Conservation (phyloP, 2,888 invertebrate genomes). For the Pandemis corylana region DNA sequence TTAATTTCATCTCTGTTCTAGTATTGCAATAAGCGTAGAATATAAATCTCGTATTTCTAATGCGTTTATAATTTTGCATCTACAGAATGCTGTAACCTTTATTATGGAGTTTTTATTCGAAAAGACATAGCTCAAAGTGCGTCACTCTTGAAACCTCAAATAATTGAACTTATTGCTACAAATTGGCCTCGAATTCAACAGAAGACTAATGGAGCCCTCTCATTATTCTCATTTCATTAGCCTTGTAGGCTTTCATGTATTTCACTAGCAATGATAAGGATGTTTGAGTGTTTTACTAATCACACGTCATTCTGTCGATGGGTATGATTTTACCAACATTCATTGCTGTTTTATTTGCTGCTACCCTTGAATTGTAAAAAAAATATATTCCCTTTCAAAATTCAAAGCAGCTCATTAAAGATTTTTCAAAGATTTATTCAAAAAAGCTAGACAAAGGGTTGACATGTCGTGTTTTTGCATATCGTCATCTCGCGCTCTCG, state of each 20-base stretch:
- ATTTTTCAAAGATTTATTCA: neutral
- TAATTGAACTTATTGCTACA: conserved; percentile 44
- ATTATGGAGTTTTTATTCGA: neutral
- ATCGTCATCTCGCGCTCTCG: conserved; percentile 59
- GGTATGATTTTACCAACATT: neutral
- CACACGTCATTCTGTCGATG: neutral
- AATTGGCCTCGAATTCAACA: conserved; percentile 44
- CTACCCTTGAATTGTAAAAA: too few relatives aligned
- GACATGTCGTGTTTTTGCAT: conserved; percentile 48
- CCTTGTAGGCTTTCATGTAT: conserved; percentile 29
- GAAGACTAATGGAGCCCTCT: conserved; percentile 22
- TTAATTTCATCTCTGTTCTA: neutral
- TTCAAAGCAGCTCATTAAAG: neutral
- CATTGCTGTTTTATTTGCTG: neutral
- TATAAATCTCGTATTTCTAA: neutral
- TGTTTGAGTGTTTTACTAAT: conserved; percentile 20
- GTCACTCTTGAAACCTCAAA: conserved; percentile 49
- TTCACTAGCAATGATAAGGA: conserved; percentile 33
- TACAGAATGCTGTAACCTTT: neutral
- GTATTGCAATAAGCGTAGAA: neutral
- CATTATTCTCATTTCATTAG: conserved; percentile 42
- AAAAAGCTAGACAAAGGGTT: conserved; percentile 10
- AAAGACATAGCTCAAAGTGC: conserved; percentile 44
- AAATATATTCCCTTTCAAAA: neutral
- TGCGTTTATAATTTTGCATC: conserved; percentile 9